These are phyloP conservation scores for Helarctos malayanus DNA, from an alignment of 2,797 vertebrate genomes.

Conservation along the genomic window DNA sequence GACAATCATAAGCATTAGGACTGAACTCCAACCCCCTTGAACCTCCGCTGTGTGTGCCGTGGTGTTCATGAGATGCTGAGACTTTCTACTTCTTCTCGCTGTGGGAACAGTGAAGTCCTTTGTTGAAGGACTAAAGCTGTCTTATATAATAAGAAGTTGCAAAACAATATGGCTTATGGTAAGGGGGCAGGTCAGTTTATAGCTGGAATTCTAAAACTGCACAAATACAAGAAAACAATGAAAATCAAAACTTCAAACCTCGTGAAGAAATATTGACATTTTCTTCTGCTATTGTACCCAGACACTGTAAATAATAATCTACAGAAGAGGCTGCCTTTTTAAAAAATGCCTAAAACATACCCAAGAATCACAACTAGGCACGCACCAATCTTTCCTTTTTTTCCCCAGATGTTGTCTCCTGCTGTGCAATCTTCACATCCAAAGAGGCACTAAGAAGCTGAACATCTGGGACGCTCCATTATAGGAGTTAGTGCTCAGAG, in stretches of 20 bases:
- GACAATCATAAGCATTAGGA: slow-evolving; percentile 85
- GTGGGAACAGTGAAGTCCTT: neutral
- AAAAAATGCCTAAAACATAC: neutral
- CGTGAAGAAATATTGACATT: slow-evolving; percentile 46
- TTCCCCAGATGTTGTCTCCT: slow-evolving; percentile 80
- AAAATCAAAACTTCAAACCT: slow-evolving; percentile 70
- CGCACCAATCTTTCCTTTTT: neutral
- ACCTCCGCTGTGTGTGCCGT: slow-evolving; percentile 67
- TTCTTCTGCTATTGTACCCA: neutral
- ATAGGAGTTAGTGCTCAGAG: slow-evolving; percentile 50
- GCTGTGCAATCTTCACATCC: slow-evolving; percentile 78
- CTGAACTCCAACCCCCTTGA: slow-evolving; percentile 80
- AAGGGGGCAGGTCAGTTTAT: neutral
- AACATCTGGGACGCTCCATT: slow-evolving; percentile 78
- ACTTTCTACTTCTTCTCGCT: neutral
- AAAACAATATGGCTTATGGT: neutral
- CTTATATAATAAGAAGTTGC: slow-evolving; percentile 17
- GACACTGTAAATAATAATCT: slow-evolving; percentile 58
- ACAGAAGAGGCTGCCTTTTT: slow-evolving; percentile 21
- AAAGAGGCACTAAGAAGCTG: slow-evolving; percentile 70
- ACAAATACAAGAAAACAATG: slow-evolving; percentile 46
- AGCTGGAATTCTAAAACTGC: slow-evolving; percentile 75
- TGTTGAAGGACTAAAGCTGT: neutral
- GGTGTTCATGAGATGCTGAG: neutral
- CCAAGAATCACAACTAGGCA: neutral